These are phyloP conservation scores for Phorcus lineatus DNA, from an alignment of 2,888 invertebrate species.

Conservation along the genomic window DNA sequence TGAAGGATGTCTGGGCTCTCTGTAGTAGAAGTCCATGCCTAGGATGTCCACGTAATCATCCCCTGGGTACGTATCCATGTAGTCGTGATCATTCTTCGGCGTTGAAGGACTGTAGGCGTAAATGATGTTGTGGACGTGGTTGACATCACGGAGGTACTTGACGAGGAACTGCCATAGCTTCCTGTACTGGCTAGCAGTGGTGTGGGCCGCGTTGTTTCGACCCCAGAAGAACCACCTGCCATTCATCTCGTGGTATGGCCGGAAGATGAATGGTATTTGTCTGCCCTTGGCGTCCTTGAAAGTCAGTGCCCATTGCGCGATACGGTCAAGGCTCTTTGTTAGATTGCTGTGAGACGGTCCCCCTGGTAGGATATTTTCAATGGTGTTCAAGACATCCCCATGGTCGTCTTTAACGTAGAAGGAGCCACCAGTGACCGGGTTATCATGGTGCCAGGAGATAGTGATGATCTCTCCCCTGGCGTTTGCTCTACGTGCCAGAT, in stretches of 20 bases:
- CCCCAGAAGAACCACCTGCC: slow-evolving; percentile 50
- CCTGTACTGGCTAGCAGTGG: slow-evolving; percentile 37
- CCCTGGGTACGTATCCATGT: slow-evolving; percentile 40
- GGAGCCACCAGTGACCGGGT: slow-evolving; percentile 31
- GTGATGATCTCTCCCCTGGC: slow-evolving; percentile 32
- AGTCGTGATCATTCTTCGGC: slow-evolving; percentile 31
- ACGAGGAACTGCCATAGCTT: slow-evolving; percentile 38
- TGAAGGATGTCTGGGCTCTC: neutral
- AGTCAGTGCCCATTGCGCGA: slow-evolving; percentile 30
- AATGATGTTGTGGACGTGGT: slow-evolving; percentile 43
- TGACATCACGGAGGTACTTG: slow-evolving; percentile 38
- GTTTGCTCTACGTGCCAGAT: slow-evolving; percentile 33
- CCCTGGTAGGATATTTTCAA: slow-evolving; percentile 31
- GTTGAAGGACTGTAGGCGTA: slow-evolving; percentile 42
- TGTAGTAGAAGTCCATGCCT: slow-evolving; percentile 43
- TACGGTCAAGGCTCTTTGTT: slow-evolving; percentile 15
- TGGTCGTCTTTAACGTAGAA: slow-evolving; percentile 33
- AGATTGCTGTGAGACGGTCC: slow-evolving; percentile 35
- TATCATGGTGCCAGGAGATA: slow-evolving; percentile 37
- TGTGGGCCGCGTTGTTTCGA: slow-evolving; percentile 27
- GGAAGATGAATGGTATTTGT: slow-evolving; percentile 38
- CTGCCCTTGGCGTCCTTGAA: slow-evolving; percentile 33
- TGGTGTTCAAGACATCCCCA: slow-evolving; percentile 25
- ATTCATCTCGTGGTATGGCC: slow-evolving; percentile 48
- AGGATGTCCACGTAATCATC: slow-evolving; percentile 41